Base-by-base conservation (phyloP, 2,797 vertebrate genomes). In the Semotilus atromaculatus region DNA sequence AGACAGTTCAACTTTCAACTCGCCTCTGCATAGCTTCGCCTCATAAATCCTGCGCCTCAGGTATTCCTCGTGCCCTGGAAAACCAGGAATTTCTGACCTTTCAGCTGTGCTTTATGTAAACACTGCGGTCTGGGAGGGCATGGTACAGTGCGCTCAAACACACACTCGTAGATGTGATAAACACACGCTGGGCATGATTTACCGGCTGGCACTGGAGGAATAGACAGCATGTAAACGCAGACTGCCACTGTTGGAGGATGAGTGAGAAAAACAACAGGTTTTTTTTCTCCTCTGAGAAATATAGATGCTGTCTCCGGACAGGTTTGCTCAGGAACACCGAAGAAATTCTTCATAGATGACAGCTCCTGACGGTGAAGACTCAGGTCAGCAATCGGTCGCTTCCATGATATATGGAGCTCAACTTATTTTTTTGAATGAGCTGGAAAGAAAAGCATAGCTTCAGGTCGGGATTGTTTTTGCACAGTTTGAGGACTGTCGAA, bases 391-490 rank as follows among this genome's bases (percentile, higher is more conserved):
- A 55, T 26, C 45, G 40, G 36, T 70, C 74, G 53, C 26, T 21
- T 80, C n/a, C 21, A 34, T 72, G 76, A 89, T 71, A 48, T 82
- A 84, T 66, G 45, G 78, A 86, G 62, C 55, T 55, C 70, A 38
- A 68, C 67, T 78, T 74, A 14, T 64, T 60, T 29, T 76, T 26
- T n/a, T 68, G 77, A 83, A 79, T 36, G 53, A 62, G 53, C 51
- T 71, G 67, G 84, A 79, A 78, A 40, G 60, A 75, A 81, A 79
- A 58, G 67, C 80, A 84, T 40, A 51, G 85, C 87, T 89, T 84
- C 87, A 87, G 88, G 87, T 91, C 87, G 48, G 31, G 91, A 90
- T 92, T 90, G 55, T 73, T 91, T 89, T 91, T 89, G 88, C 82
- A 87, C 82, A 87, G 85, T 86, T 90, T 86, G 88, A 86, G 84